phyloP scores from a whole-genome alignment of 1,140 invertebrate species.

The Ceratitis capitata region DNA sequence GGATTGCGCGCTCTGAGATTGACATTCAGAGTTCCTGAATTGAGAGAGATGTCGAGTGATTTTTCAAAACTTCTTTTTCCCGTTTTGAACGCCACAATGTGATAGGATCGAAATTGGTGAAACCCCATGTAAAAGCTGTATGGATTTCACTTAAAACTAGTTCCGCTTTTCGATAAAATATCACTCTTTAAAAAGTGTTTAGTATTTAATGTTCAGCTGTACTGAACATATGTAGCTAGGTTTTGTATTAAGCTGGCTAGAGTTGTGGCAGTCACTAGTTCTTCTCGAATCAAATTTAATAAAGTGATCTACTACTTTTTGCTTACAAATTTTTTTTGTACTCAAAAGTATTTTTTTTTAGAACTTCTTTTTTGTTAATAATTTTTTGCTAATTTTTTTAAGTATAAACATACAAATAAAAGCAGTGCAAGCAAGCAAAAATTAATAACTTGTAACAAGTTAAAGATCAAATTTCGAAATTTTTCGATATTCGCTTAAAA shows the following conservation, averaged over 20 bases:
- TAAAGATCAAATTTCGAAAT: background rate
- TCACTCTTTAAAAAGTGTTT: no score
- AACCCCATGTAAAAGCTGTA: background rate
- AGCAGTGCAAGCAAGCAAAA: background rate
- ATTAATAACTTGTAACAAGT: background rate
- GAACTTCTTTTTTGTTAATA: conserved; percentile 23
- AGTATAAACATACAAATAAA: background rate
- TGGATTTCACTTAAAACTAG: no score
- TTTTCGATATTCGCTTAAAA: background rate
- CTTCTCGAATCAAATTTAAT: conserved; percentile 8
- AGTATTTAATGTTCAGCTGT: background rate
- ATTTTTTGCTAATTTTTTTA: conserved; percentile 25
- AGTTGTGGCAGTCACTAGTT: background rate
- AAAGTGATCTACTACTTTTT: background rate
- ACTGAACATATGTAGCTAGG: no score
- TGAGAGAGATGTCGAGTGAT: background rate
- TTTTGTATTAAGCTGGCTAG: no score
- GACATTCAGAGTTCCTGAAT: background rate
- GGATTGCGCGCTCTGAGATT: background rate
- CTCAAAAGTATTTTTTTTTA: conserved; percentile 11
- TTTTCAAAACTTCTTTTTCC: no score
- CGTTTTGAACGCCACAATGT: no score
- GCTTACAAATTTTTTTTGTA: background rate
- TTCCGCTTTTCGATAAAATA: no score
- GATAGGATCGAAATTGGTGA: background rate